Percentiles rank a stretch among this genome's conserved stretches.
phyloP scores from a whole-genome alignment of 2,888 invertebrate genomes.

The Orthonevra nobilis region DNA sequence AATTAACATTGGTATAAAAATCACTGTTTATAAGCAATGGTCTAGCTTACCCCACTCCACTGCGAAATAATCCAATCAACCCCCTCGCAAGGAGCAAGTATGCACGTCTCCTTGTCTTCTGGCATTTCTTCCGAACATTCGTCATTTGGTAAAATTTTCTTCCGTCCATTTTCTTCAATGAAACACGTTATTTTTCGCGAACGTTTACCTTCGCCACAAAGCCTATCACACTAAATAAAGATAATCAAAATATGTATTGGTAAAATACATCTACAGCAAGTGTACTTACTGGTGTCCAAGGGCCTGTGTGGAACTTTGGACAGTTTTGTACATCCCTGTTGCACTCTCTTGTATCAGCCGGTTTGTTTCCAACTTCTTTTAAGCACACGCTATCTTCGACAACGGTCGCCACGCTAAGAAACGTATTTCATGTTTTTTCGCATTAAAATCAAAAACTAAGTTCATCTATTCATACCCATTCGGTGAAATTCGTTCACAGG shows the following conservation, averaged over 20 bases:
- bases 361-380: conserved; percentile 85
- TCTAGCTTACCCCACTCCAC: conserved; percentile 92
- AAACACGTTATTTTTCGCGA: conserved; percentile 90
- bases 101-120: conserved; percentile 85
- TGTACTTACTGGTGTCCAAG: conserved; percentile 91
- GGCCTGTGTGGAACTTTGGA: conserved; percentile 92
- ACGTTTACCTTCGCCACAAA: conserved; percentile 95
- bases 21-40: neutral
- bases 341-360: conserved; percentile 86
- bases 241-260: neutral
- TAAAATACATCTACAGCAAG: conserved; percentile 33
- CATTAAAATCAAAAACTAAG: too few relatives aligned
- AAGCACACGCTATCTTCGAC: conserved; percentile 89
- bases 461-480: conserved; percentile 82
- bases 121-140: conserved; percentile 88
- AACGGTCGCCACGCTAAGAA: conserved; percentile 83
- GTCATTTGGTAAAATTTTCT: conserved; percentile 85
- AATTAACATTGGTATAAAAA: conserved; percentile 4
- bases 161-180: conserved; percentile 83
- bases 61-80: conserved; percentile 93
- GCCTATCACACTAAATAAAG: conserved; percentile 88
- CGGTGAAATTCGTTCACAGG: conserved; percentile 89
- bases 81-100: conserved; percentile 91
- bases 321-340: conserved; percentile 87
- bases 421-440: too few relatives aligned